Evolutionary conservation across 2,888 invertebrate genomes (phyloP).

Genomic region (Abrostola triplasia): DNA sequence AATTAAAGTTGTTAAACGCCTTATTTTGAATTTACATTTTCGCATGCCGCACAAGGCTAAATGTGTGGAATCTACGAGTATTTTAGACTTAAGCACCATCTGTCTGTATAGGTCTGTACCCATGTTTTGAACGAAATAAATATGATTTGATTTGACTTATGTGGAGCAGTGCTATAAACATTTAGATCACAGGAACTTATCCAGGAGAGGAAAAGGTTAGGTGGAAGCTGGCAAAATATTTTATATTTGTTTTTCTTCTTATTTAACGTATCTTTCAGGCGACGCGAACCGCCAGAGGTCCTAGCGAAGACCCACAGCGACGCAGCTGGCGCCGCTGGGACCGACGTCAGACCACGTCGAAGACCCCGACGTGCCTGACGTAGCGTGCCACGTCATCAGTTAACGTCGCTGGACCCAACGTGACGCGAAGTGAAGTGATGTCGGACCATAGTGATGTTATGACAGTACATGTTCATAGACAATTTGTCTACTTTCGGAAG

Average conservation of each 20-base stretch:
- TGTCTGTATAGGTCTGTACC: too few species aligned
- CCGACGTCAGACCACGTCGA: constrained; percentile 62
- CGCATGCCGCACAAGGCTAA: too few species aligned
- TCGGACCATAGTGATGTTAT: constrained; percentile 31
- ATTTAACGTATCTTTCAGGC: constrained; percentile 46
- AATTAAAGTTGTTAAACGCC: too few species aligned
- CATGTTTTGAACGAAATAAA: too few species aligned
- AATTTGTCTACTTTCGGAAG: constrained; percentile 31
- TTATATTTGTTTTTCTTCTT: neutral
- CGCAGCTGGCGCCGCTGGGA: constrained; percentile 69
- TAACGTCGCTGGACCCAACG: constrained; percentile 49
- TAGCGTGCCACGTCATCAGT: constrained; percentile 68
- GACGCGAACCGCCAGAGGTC: constrained; percentile 74
- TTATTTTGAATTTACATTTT: too few species aligned
- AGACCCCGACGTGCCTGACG: constrained; percentile 54
- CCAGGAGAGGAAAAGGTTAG: neutral
- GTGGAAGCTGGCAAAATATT: neutral
- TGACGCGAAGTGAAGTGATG: constrained; percentile 33
- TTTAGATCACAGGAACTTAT: too few species aligned
- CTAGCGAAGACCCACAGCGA: constrained; percentile 81
- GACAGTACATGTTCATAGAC: constrained; percentile 26
- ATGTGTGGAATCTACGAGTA: too few species aligned
- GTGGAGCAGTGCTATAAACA: too few species aligned
- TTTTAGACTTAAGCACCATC: too few species aligned
- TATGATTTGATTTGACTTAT: too few species aligned